These are phyloP conservation scores for Papilio helenus DNA, from an alignment of 1,140 invertebrate species.

Conservation along the genomic window DNA sequence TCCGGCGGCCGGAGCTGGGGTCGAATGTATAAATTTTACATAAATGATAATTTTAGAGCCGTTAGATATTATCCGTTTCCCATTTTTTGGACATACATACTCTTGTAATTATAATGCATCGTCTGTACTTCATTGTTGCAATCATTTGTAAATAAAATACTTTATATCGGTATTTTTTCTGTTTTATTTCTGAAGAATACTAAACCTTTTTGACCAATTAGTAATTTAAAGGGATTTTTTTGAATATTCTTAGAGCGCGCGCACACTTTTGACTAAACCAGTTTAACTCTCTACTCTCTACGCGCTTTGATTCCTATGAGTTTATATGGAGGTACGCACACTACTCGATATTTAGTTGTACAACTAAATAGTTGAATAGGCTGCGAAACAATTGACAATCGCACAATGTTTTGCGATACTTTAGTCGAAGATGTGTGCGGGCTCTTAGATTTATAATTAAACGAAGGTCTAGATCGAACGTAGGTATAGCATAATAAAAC, in stretches of 20 bases:
- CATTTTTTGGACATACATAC: conserved; percentile 80
- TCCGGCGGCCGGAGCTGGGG: conserved; percentile 56
- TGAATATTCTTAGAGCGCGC: too few relatives aligned
- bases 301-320: too few relatives aligned
- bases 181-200: conserved; percentile 32
- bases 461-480: neutral
- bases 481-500: neutral
- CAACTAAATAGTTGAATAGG: too few relatives aligned
- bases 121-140: conserved; percentile 83
- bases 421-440: too few relatives aligned
- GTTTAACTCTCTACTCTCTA: too few relatives aligned
- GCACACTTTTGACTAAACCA: too few relatives aligned
- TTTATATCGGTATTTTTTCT: conserved; percentile 76
- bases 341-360: too few relatives aligned
- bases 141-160: conserved; percentile 85
- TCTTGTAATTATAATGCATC: conserved; percentile 82
- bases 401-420: too few relatives aligned
- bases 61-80: conserved; percentile 80
- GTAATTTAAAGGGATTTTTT: too few relatives aligned
- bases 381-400: too few relatives aligned
- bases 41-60: conserved; percentile 78
- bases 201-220: neutral
- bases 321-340: too few relatives aligned
- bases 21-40: conserved; percentile 76
- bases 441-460: too few relatives aligned